A percentile compares a stretch with the other conserved stretches of the same genome.
These are phyloP conservation scores for Myocastor coypus DNA, from an alignment of 2,113 vertebrate species.

Conservation along the genomic window DNA sequence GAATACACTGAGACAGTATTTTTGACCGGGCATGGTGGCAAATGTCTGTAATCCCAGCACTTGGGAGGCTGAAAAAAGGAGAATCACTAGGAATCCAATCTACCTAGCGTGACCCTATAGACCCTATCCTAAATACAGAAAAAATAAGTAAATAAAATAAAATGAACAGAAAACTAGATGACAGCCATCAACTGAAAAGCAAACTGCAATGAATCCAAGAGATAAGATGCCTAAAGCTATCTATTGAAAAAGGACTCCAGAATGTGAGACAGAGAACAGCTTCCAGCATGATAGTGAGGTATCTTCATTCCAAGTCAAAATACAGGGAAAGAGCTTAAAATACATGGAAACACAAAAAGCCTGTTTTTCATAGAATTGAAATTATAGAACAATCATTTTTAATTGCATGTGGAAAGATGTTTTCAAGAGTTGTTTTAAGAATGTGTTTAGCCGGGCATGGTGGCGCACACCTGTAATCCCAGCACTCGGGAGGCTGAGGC, in stretches of 20 bases:
- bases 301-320: slow-evolving; percentile 15
- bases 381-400: not conserved
- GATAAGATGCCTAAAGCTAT: not conserved
- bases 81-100: too few relatives aligned
- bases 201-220: not conserved
- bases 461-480: too few relatives aligned
- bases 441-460: too few relatives aligned
- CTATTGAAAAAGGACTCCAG: not conserved
- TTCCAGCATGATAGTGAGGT: not conserved
- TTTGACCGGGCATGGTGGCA: too few relatives aligned
- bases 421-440: not conserved
- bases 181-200: not conserved
- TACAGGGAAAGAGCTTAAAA: not conserved
- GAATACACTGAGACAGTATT: too few relatives aligned
- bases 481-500: too few relatives aligned
- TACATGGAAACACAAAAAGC: slow-evolving; percentile 23
- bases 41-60: too few relatives aligned
- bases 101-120: too few relatives aligned
- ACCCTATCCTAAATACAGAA: too few relatives aligned
- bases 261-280: not conserved
- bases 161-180: not conserved
- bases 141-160: too few relatives aligned
- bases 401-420: not conserved
- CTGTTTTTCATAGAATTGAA: not conserved
- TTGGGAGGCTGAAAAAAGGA: too few relatives aligned